Conservation (phyloP, 2,113 vertebrate species). For the Lepisosteus oculatus region DNA sequence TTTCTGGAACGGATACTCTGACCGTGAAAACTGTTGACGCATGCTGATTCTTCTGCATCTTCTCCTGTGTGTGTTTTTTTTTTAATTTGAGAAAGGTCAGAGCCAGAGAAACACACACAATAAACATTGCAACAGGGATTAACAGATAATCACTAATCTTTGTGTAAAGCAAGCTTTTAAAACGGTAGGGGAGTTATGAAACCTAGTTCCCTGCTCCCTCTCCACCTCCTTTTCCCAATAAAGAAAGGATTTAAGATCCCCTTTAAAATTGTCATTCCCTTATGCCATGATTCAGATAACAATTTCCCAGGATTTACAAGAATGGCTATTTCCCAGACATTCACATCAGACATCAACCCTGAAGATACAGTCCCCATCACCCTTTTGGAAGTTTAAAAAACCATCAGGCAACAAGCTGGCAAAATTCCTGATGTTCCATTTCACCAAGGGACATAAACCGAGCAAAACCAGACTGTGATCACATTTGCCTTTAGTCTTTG, state of each 20-base stretch:
- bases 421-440: no score
- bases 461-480: no score
- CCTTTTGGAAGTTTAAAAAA: no score
- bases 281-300: neutral
- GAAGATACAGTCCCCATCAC: no score
- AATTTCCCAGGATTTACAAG: no score
- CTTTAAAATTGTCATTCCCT: neutral
- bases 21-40: neutral
- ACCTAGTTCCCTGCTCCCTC: neutral
- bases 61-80: neutral
- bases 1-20: neutral
- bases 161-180: neutral
- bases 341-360: no score
- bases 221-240: neutral
- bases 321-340: no score
- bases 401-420: no score
- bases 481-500: no score
- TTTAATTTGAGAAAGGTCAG: neutral
- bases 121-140: conserved; percentile 13
- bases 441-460: no score
- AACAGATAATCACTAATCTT: conserved; percentile 21
- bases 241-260: no score
- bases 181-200: neutral
- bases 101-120: neutral
- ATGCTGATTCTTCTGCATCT: neutral